These are phyloP conservation scores for Lacerta viridis DNA, from an alignment of 2,797 vertebrate genomes.

Conservation along the genomic window DNA sequence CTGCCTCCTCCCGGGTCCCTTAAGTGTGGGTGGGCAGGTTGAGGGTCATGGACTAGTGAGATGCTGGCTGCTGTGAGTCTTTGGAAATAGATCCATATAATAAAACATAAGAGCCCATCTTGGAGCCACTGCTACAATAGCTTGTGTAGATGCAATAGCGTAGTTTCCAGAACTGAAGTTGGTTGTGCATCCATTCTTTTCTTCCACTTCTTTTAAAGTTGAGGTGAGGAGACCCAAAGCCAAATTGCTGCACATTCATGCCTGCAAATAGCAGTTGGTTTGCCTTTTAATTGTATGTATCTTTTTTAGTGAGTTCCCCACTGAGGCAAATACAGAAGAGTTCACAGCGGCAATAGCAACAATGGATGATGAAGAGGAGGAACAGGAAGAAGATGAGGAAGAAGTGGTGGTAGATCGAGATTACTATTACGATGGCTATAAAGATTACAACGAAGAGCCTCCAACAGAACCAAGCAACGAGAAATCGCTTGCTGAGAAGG, in stretches of 20 bases:
- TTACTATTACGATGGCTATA: conserved; percentile 83
- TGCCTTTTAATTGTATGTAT: conserved; percentile 22
- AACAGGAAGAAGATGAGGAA: conserved; percentile 89
- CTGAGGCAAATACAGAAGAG: conserved; percentile 82
- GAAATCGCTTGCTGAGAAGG: conserved; percentile 82
- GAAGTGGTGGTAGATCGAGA: conserved; percentile 82
- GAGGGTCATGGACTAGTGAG: background rate
- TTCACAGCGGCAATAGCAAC: conserved; percentile 87
- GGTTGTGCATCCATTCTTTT: conserved; percentile 12
- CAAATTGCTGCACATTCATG: background rate
- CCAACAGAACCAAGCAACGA: conserved; percentile 77
- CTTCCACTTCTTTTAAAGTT: conserved; percentile 41
- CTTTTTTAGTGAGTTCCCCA: conserved; percentile 82
- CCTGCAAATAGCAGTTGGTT: conserved; percentile 18
- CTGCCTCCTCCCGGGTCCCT: background rate
- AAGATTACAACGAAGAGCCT: conserved; percentile 83
- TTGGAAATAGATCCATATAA: background rate
- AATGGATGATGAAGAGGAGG: conserved; percentile 82
- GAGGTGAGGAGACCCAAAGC: background rate
- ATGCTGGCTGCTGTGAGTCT: background rate
- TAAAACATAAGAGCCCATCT: background rate
- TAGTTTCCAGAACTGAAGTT: rapidly evolving
- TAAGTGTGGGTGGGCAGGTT: background rate
- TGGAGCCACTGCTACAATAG: background rate
- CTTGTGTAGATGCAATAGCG: background rate